Percentiles rank a stretch among this genome's conserved stretches.
Evolutionary conservation across 2,797 vertebrate species (phyloP).

Genomic region (Paratrypauchen microcephalus): DNA sequence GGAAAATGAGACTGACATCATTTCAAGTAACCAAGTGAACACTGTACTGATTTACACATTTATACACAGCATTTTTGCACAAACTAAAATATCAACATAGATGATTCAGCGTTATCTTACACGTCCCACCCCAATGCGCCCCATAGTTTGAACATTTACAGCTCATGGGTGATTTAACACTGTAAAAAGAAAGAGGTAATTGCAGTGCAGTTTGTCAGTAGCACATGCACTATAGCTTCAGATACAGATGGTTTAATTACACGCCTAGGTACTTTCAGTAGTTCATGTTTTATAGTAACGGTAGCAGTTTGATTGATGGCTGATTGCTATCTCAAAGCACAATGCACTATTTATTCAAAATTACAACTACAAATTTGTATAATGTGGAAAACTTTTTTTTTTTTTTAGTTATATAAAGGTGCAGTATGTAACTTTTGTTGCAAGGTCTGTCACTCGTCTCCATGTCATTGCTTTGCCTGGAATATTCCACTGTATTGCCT

Average conservation of each 20-base stretch:
- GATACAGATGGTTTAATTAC: constrained; percentile 24
- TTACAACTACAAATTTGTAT: background rate
- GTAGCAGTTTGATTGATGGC: background rate
- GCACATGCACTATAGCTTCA: constrained; percentile 35
- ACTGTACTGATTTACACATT: constrained; percentile 61
- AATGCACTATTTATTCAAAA: background rate
- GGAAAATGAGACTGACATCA: constrained; percentile 53
- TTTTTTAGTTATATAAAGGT: background rate
- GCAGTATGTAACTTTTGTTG: background rate
- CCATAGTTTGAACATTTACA: constrained; percentile 59
- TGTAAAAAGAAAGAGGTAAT: constrained; percentile 22
- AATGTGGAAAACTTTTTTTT: background rate
- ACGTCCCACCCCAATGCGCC: constrained; percentile 34
- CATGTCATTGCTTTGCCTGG: background rate
- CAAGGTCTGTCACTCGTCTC: background rate
- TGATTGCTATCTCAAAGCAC: constrained; percentile 2
- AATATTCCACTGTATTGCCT: background rate
- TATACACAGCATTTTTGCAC: constrained; percentile 76
- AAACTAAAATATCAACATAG: constrained; percentile 73
- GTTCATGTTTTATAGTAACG: background rate
- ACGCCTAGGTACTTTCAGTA: background rate
- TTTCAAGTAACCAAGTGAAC: constrained; percentile 67
- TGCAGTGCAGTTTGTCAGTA: constrained; percentile 30
- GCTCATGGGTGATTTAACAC: constrained; percentile 34
- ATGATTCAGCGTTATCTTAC: constrained; percentile 54